Conservation (phyloP, 2,113 vertebrate species). For the Gadus chalcogrammus region DNA sequence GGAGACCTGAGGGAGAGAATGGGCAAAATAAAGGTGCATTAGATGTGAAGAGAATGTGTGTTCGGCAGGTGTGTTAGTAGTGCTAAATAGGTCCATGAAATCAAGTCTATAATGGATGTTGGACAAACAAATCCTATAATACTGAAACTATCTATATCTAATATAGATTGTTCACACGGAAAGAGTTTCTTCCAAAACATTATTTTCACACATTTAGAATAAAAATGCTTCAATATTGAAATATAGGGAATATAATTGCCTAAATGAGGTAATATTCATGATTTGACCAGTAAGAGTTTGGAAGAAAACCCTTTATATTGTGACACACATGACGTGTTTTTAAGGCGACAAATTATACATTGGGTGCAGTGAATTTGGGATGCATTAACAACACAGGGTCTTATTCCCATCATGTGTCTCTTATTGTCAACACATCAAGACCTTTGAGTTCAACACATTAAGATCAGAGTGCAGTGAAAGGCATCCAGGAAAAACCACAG, state of each 20-base stretch:
- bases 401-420: no score
- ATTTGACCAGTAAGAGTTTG: not conserved
- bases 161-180: constrained; percentile 23
- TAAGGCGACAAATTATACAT: no score
- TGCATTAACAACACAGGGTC: no score
- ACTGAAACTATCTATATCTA: no score
- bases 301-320: constrained; percentile 38
- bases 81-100: not conserved
- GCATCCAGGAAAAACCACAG: no score
- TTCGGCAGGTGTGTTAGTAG: not conserved
- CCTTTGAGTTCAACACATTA: no score
- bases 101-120: not conserved
- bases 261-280: not conserved
- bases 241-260: no score
- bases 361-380: no score
- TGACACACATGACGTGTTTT: constrained; percentile 34
- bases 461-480: no score
- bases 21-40: constrained; percentile 6
- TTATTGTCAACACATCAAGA: not conserved
- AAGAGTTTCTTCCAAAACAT: constrained; percentile 36
- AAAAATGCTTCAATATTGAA: no score
- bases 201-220: not conserved
- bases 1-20: constrained; percentile 62
- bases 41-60: not conserved
- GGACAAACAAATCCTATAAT: constrained; percentile 5